Percentiles rank a stretch among this genome's conserved stretches.
Evolutionary conservation across 1,140 invertebrate species (phyloP).

Genomic region (Myzus persicae): DNA sequence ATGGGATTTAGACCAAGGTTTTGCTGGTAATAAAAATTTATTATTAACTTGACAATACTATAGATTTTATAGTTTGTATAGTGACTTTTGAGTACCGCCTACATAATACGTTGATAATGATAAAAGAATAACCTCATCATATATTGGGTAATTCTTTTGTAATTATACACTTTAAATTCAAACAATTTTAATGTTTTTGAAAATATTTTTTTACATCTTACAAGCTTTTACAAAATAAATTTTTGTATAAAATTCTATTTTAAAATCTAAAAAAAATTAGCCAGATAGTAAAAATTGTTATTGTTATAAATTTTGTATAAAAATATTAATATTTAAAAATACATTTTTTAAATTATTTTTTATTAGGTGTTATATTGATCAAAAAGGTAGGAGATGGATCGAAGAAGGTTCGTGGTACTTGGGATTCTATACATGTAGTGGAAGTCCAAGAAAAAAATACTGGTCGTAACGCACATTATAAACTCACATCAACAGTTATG

Average conservation of each 20-base stretch:
- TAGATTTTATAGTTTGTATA: neutral
- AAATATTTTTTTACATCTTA: no score
- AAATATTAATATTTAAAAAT: neutral
- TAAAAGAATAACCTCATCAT: no score
- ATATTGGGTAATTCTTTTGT: no score
- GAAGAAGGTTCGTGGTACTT: constrained; percentile 98
- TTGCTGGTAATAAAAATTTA: constrained; percentile 76
- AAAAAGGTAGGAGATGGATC: constrained; percentile 98
- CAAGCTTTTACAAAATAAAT: no score
- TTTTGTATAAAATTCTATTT: neutral
- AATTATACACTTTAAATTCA: no score
- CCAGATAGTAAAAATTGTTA: neutral
- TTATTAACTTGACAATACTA: neutral
- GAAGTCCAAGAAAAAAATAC: constrained; percentile 97
- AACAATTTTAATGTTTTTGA: neutral
- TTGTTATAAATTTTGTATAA: neutral
- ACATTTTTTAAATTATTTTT: constrained; percentile 10
- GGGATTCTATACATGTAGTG: constrained; percentile 99
- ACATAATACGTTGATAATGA: no score
- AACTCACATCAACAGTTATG: constrained; percentile 99
- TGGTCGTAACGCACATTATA: constrained; percentile 95
- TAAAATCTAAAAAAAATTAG: neutral
- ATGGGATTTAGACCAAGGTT: constrained; percentile 99
- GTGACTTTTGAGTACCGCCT: no score
- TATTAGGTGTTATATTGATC: constrained; percentile 92